These are phyloP conservation scores for Colinus virginianus DNA, from an alignment of 2,113 vertebrate genomes.

Conservation along the genomic window DNA sequence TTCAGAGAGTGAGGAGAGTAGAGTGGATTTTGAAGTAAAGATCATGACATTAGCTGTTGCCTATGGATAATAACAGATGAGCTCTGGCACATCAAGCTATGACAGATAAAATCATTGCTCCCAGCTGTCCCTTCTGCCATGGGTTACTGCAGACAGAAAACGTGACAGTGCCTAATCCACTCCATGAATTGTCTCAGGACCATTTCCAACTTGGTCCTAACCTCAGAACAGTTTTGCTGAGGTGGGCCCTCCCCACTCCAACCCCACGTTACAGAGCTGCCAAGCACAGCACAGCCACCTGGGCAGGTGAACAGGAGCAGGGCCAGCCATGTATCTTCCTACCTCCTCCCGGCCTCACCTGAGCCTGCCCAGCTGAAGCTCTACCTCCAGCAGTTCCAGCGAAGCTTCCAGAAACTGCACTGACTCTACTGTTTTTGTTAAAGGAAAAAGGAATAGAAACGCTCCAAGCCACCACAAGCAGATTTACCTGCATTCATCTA, in stretches of 20 bases:
- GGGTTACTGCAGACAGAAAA: neutral
- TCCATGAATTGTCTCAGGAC: neutral
- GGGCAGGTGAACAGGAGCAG: neutral
- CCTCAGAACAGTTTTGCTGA: neutral
- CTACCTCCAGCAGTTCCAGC: neutral
- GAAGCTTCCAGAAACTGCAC: neutral
- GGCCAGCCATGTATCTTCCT: neutral
- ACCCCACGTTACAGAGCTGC: neutral
- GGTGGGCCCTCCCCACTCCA: neutral
- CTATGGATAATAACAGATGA: constrained; percentile 12
- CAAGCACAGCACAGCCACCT: neutral
- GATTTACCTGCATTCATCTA: constrained; percentile 60
- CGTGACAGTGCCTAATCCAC: neutral
- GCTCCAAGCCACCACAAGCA: neutral
- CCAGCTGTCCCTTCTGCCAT: constrained; percentile 8
- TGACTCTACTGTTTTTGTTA: neutral
- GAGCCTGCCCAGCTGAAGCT: neutral
- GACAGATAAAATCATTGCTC: constrained; percentile 22
- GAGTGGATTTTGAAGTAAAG: neutral
- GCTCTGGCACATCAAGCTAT: neutral
- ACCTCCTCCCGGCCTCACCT: neutral
- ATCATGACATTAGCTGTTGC: constrained; percentile 4
- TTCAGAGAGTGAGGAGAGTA: neutral
- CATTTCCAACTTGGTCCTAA: neutral
- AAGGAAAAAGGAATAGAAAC: neutral